Evolutionary conservation across 53 echinoderm and acorn worm species (phyloP).

Genomic region (Pentamera pediparva): DNA sequence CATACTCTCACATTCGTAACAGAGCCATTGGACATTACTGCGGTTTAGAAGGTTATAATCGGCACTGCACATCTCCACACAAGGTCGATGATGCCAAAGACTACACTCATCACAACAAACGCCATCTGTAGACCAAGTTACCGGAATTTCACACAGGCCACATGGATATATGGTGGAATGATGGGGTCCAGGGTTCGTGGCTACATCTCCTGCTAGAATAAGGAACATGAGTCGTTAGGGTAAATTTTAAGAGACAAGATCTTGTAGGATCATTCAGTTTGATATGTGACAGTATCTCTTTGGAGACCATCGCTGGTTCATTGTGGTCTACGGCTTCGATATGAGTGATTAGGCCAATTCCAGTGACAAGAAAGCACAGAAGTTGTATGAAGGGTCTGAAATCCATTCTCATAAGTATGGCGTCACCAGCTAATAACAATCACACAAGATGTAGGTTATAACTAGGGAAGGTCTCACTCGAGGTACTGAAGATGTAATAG

Average conservation of each 20-base stretch:
- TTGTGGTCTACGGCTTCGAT: not conserved
- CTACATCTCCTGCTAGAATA: not conserved
- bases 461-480: too few species aligned
- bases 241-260: not conserved
- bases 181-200: conserved; percentile 7
- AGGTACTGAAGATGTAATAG: too few species aligned
- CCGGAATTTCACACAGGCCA: conserved; percentile 29
- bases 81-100: conserved; percentile 30
- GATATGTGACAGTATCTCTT: not conserved
- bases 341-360: not conserved
- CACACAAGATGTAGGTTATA: too few species aligned
- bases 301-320: not conserved
- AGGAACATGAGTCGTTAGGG: conserved; percentile 3
- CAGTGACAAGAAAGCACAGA: not conserved
- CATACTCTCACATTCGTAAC: conserved; percentile 28
- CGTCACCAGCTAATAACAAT: too few species aligned
- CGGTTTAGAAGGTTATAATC: conserved; percentile 8
- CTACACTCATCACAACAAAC: conserved; percentile 37
- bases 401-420: too few species aligned
- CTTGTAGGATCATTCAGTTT: not conserved
- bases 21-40: conserved; percentile 10
- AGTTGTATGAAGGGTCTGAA: too few species aligned
- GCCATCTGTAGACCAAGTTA: conserved; percentile 30
- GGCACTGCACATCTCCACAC: not conserved
- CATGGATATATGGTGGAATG: conserved; percentile 15